These are phyloP conservation scores for Herpetotheres cachinnans DNA, from an alignment of 2,113 vertebrate genomes.

Conservation along the genomic window DNA sequence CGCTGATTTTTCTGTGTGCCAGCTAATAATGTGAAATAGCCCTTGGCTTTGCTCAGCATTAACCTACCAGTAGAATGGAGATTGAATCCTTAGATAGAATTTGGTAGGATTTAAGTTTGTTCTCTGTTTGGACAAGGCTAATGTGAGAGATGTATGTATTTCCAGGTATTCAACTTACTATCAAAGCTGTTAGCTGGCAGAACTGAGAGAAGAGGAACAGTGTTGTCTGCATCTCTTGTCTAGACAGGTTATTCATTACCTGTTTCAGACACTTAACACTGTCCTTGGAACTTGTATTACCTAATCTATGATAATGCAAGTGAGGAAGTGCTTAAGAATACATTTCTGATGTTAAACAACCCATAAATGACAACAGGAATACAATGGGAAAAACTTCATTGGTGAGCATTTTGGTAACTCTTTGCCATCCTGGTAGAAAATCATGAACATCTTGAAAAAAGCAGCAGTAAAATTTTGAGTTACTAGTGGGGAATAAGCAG, in stretches of 20 bases:
- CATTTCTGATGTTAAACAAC: slow-evolving; percentile 13
- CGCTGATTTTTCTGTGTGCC: background rate
- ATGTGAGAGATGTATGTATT: background rate
- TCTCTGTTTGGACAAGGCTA: background rate
- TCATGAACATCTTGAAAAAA: background rate
- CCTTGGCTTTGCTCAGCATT: background rate
- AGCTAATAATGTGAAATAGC: background rate
- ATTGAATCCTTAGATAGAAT: background rate
- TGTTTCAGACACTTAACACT: background rate
- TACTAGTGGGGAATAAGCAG: background rate
- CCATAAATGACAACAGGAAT: background rate
- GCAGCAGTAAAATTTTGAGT: background rate
- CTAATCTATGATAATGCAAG: background rate
- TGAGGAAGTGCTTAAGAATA: background rate
- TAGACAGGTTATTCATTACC: background rate
- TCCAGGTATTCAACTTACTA: background rate
- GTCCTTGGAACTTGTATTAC: slow-evolving; percentile 10
- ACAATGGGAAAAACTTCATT: background rate
- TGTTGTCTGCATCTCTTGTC: background rate
- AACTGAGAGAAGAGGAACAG: background rate
- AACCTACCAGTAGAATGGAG: background rate
- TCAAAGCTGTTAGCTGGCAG: background rate
- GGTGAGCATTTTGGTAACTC: background rate
- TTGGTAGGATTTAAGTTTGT: background rate
- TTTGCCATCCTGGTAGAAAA: background rate